Base-by-base conservation (phyloP, 2,797 vertebrate genomes). In the Glyptemys insculpta region DNA sequence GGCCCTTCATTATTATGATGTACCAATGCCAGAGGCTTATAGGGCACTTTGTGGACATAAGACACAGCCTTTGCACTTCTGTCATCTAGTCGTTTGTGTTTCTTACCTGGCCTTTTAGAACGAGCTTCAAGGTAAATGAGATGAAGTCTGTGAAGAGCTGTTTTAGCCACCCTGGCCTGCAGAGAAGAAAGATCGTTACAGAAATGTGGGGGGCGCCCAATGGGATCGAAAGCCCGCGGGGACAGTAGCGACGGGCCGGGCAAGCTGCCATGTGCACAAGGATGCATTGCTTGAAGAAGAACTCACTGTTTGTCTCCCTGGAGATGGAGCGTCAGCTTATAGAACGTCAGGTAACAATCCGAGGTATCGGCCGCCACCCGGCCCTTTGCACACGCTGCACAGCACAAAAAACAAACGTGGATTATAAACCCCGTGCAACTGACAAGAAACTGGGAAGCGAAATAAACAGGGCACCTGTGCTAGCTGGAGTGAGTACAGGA, bases 91-190 rank as follows among this genome's bases (percentile, higher is more conserved):
- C 15, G 4, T 79, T 12, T 19, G 57, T 41, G 57, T 8, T 31
- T 85, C 98, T 98, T 95, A 99, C 99, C 99, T 99, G 99, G 1
- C 98, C 97, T 93, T 98, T 99, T 84, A 99, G 97, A 72, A 98
- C 98, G 88, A 99, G 89, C 96, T 99, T 99, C 88, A 99, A 96
- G 3, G 99, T 99, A 87, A 99, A 99, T 59, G 98, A 99, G 96
- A 99, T 98, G 97, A 99, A 98, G 89, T 99, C 97, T 0, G 98
- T 99, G 96, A 99, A 99, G 52, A 99, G 96, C 93, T 97, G 98
- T 97, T 99, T 99, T 81, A 99, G 94, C 98, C 98, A 99, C 74
- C 98, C 98, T 0, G 99, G 99, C 79, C 99, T 99, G 97, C 12
- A 83, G 65, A 91, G 50, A 87, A 88, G 52, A 86, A 74, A 29